Evolutionary conservation across 2,113 vertebrate genomes (phyloP).

Genomic region (Erythrolamprus reginae): DNA sequence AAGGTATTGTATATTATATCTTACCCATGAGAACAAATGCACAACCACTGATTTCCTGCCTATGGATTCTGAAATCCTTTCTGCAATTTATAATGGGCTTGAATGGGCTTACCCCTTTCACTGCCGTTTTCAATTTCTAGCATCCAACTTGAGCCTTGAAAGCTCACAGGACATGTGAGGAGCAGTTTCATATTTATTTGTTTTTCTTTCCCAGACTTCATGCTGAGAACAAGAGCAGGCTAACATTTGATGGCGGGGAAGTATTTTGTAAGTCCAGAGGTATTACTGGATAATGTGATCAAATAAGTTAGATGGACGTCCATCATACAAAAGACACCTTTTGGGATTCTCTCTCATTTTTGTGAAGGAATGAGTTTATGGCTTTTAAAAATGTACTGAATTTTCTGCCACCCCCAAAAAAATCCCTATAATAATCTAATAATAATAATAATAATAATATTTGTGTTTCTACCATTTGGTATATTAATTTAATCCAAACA

Average conservation of each 20-base stretch:
- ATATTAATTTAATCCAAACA: background rate
- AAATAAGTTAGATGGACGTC: background rate
- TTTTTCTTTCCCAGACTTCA: background rate
- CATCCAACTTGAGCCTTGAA: background rate
- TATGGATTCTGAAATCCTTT: background rate
- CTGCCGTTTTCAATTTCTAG: background rate
- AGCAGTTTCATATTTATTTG: background rate
- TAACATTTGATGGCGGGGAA: background rate
- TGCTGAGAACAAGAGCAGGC: background rate
- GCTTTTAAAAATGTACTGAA: background rate
- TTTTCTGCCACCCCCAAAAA: too few species aligned
- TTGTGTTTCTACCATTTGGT: background rate
- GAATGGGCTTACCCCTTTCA: background rate
- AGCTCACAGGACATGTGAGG: background rate
- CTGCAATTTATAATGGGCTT: background rate
- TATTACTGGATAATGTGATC: background rate
- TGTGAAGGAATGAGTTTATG: background rate
- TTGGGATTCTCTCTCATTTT: background rate
- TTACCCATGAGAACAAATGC: background rate
- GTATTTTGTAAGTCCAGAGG: background rate
- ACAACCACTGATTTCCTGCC: background rate
- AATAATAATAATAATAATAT: too few species aligned
- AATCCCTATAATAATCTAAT: too few species aligned
- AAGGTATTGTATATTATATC: too few species aligned
- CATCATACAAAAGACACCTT: background rate